These are phyloP conservation scores for Epinotia ramella DNA, from an alignment of 2,888 invertebrate species.

Conservation along the genomic window DNA sequence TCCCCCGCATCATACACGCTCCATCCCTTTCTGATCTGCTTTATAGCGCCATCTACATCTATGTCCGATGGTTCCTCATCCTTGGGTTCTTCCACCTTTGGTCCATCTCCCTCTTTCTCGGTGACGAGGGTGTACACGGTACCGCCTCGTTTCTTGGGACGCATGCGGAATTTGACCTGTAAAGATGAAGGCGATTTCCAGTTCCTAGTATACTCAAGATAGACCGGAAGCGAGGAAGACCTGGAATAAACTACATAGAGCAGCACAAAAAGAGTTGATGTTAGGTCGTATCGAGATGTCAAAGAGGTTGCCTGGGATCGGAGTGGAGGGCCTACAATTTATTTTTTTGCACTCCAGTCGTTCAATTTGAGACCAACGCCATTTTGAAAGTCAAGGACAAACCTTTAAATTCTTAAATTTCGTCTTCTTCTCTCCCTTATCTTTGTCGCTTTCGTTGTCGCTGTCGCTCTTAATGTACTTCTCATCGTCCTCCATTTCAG, in stretches of 20 bases:
- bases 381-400: neutral
- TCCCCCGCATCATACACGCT: conserved; percentile 90
- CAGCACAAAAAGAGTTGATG: too few relatives aligned
- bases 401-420: conserved; percentile 80
- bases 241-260: too few relatives aligned
- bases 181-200: neutral
- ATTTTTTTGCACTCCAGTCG: too few relatives aligned
- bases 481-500: conserved; percentile 82
- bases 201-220: neutral
- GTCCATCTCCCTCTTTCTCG: conserved; percentile 52
- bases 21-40: conserved; percentile 90
- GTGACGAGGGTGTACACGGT: conserved; percentile 71
- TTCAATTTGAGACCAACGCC: too few relatives aligned
- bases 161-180: conserved; percentile 77
- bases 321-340: too few relatives aligned
- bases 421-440: conserved; percentile 60
- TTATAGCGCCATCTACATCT: conserved; percentile 70
- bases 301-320: too few relatives aligned
- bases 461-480: conserved; percentile 79
- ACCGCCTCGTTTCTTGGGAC: conserved; percentile 76
- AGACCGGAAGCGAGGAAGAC: too few relatives aligned
- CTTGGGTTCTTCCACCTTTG: conserved; percentile 50
- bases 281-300: too few relatives aligned
- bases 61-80: conserved; percentile 56
- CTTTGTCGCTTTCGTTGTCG: conserved; percentile 79